Evolutionary conservation across 2,888 invertebrate genomes (phyloP), one percentile per base, ranked within the genome.

Genomic region (Monoplex corrugatus): DNA sequence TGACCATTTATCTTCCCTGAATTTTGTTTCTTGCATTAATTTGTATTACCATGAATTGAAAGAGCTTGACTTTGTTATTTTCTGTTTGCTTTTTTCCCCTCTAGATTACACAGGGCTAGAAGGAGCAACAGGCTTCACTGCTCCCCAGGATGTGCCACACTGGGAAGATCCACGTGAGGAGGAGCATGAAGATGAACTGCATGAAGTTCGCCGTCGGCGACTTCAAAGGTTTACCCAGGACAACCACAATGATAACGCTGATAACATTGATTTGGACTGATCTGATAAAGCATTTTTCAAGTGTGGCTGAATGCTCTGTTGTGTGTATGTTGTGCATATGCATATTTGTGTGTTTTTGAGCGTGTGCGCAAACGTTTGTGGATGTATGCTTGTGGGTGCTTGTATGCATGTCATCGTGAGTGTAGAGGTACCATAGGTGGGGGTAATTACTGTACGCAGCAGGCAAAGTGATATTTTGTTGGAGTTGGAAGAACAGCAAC

Each of bases 151-250:
- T 0, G 93, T 94, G 57, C 93, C 94, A 35, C 90, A 91, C 32
- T 94, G 94, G 93, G 92, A 92, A 8, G 92, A 93, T 86, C 93
- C 94, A 0, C 88, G 89, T 16, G 91, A 93, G 85, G 92, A 93
- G 86, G 94, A 93, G n/a, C 94, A 94, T 87, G 91, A 90, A 16
- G 94, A 94, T 87, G 94, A 94, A 80, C 90, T 94, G 90, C 93
- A 94, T 87, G 95, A 95, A 91, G 92, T 95, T 5, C 87, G 95
- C 40, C 91, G 94, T 87, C 90, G 95, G 43, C 92, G 95, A 84
- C 90, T 95, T 85, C 90, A 93, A 88, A 90, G 90, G 78, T 93
- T 93, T 85, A 86, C 90, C 16, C 88, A 86, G 80, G 86, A 87
- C 16, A 57, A 43, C 32, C 43, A 43, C 28, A 43, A 13, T 3